Conservation (phyloP, 2,888 invertebrate genomes). For the Limnephilus lunatus region DNA sequence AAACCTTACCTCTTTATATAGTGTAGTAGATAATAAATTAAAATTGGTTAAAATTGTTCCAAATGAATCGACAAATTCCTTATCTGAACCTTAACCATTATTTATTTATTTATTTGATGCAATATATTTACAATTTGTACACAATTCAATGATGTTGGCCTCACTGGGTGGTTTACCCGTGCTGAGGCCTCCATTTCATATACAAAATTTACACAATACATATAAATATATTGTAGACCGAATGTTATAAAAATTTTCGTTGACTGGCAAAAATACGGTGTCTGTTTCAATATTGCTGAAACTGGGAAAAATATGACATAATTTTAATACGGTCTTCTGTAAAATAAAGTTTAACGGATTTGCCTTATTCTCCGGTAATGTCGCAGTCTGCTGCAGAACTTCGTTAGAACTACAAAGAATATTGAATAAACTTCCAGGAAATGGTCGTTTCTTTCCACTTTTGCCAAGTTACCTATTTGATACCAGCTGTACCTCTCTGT, state of each 20-base stretch:
- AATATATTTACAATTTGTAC: too few species aligned
- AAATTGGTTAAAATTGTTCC: too few species aligned
- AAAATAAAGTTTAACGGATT: conserved; percentile 14
- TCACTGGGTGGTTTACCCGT: too few species aligned
- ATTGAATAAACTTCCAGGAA: background rate
- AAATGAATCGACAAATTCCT: too few species aligned
- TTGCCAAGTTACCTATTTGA: background rate
- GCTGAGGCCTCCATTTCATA: too few species aligned
- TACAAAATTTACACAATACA: too few species aligned
- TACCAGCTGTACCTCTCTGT: background rate
- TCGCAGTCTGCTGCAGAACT: conserved; percentile 22
- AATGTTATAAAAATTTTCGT: background rate
- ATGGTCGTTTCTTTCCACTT: background rate
- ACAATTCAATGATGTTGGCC: too few species aligned
- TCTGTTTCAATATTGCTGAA: background rate
- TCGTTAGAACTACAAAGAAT: conserved; percentile 21
- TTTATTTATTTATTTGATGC: too few species aligned
- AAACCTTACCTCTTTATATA: too few species aligned
- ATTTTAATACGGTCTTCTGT: background rate
- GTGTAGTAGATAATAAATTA: too few species aligned
- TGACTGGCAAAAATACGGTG: background rate
- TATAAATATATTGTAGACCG: too few species aligned
- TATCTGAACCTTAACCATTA: too few species aligned
- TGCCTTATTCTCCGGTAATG: background rate
- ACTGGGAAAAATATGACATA: background rate